Evolutionary conservation across 2,888 invertebrate genomes (phyloP).

Genomic region (Pegoplata infirma): DNA sequence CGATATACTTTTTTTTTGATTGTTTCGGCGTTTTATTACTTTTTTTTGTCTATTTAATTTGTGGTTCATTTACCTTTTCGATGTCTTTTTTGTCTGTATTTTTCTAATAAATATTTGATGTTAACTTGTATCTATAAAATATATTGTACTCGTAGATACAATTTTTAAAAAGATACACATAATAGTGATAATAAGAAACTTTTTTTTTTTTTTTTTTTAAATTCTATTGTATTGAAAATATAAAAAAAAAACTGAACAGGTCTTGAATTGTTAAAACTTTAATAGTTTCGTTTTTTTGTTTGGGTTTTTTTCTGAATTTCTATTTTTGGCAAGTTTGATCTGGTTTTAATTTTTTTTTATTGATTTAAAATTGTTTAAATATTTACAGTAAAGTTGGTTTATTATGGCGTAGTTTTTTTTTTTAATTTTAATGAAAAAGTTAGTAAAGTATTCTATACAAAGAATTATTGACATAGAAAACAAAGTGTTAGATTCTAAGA

Average conservation of each 20-base stretch:
- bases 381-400: no score
- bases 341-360: background rate
- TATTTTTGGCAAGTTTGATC: background rate
- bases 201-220: no score
- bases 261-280: background rate
- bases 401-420: no score
- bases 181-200: background rate
- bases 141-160: background rate
- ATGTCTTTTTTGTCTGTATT: background rate
- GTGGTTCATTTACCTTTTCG: background rate
- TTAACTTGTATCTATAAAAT: background rate
- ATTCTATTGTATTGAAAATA: background rate
- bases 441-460: no score
- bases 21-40: background rate
- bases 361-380: constrained; percentile 1
- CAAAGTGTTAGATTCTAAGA: no score
- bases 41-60: background rate
- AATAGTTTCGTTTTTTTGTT: background rate
- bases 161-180: background rate
- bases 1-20: background rate
- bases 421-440: no score
- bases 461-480: no score
- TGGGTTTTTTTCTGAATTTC: background rate
- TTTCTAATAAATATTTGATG: background rate
- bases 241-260: background rate